These are phyloP conservation scores for Lycopodina hypogea DNA, from an alignment of 37 sponge, comb jelly and placozoan species.

Conservation along the genomic window DNA sequence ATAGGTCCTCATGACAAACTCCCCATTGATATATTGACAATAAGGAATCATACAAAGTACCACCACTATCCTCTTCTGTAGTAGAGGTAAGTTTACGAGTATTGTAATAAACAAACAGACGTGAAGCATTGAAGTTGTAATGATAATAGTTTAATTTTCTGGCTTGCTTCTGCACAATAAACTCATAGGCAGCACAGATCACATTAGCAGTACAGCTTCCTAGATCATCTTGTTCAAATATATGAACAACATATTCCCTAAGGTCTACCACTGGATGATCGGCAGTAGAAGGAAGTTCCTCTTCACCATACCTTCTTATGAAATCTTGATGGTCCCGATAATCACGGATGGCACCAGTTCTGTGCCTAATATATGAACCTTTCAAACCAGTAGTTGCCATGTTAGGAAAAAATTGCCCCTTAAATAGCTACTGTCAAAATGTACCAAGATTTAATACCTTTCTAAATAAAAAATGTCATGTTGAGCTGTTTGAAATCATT, in stretches of 20 bases:
- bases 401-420: too few relatives aligned
- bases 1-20: neutral
- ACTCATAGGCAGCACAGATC: neutral
- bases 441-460: too few relatives aligned
- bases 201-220: conserved; percentile 9
- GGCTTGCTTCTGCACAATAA: neutral
- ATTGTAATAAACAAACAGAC: too few relatives aligned
- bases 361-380: too few relatives aligned
- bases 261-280: neutral
- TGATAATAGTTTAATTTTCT: neutral
- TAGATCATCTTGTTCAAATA: neutral
- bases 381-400: too few relatives aligned
- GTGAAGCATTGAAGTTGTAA: neutral
- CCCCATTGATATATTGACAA: neutral
- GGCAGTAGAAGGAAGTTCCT: too few relatives aligned
- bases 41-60: neutral
- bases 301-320: too few relatives aligned
- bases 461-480: too few relatives aligned
- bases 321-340: too few relatives aligned
- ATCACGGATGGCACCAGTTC: too few relatives aligned
- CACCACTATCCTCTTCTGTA: neutral
- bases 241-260: neutral
- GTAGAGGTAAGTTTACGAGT: neutral
- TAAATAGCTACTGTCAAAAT: too few relatives aligned
- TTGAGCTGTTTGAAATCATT: too few relatives aligned